Evolutionary conservation across 2,797 vertebrate genomes (phyloP).

Genomic region (Leptoclinus maculatus): DNA sequence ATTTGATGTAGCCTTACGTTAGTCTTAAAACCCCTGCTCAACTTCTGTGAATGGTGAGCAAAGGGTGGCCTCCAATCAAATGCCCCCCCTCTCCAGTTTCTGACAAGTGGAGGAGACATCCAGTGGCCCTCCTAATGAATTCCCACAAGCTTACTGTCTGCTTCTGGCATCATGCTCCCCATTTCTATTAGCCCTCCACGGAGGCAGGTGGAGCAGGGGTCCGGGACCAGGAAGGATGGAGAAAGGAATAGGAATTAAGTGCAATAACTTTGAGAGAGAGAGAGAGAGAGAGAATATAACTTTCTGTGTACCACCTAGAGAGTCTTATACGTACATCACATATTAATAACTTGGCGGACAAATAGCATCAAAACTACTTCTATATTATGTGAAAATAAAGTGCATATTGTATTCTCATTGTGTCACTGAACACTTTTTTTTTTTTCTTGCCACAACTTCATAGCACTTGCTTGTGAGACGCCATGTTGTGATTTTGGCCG

Average conservation of each 20-base stretch:
- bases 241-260: constrained; percentile 17
- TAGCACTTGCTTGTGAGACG: no score
- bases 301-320: neutral
- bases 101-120: constrained; percentile 74
- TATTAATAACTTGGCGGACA: no score
- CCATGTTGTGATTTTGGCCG: no score
- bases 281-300: no score
- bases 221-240: constrained; percentile 21
- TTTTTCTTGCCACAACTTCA: no score
- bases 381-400: no score
- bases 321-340: no score
- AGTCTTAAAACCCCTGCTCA: constrained; percentile 20
- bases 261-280: constrained; percentile 23
- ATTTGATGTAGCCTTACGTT: constrained; percentile 12
- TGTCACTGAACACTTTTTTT: no score
- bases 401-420: no score
- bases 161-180: constrained; percentile 66
- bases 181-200: constrained; percentile 70
- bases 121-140: constrained; percentile 72
- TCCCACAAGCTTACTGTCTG: constrained; percentile 71
- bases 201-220: constrained; percentile 48
- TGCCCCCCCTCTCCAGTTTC: constrained; percentile 47
- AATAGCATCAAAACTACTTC: no score
- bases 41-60: constrained; percentile 53
- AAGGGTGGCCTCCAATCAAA: constrained; percentile 60